These are phyloP conservation scores for Catocala nupta DNA, from an alignment of 2,888 invertebrate species.

Conservation along the genomic window DNA sequence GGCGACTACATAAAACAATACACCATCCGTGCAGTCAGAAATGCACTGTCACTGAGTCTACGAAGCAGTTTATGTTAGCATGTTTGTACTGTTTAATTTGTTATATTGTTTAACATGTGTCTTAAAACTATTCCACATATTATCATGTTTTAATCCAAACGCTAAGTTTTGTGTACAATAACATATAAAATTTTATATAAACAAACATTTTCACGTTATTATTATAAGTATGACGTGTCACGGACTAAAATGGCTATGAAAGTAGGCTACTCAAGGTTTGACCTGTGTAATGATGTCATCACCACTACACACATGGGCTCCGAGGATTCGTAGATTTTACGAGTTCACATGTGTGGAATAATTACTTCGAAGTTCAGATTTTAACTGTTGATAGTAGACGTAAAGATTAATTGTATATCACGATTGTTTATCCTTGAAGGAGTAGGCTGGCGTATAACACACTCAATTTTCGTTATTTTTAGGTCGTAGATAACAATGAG, in stretches of 20 bases:
- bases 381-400: not conserved
- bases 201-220: conserved; percentile 10
- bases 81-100: too few relatives aligned
- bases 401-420: not conserved
- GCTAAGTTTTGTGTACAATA: too few relatives aligned
- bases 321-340: conserved; percentile 12
- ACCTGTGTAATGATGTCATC: conserved; percentile 64
- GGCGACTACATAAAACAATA: too few relatives aligned
- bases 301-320: conserved; percentile 47
- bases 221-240: conserved; percentile 19
- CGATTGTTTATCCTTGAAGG: not conserved
- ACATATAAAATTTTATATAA: conserved; percentile 4
- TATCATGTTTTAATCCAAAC: too few relatives aligned
- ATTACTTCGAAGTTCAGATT: conserved; percentile 6
- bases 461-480: too few relatives aligned
- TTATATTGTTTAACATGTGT: too few relatives aligned
- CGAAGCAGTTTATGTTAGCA: too few relatives aligned
- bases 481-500: too few relatives aligned
- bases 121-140: too few relatives aligned
- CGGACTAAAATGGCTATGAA: conserved; percentile 42
- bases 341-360: not conserved
- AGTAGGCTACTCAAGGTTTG: conserved; percentile 59
- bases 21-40: too few relatives aligned
- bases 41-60: too few relatives aligned
- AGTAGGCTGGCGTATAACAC: too few relatives aligned